Conservation (phyloP, 1,140 invertebrate species). For the Apocrypta bakeri region DNA sequence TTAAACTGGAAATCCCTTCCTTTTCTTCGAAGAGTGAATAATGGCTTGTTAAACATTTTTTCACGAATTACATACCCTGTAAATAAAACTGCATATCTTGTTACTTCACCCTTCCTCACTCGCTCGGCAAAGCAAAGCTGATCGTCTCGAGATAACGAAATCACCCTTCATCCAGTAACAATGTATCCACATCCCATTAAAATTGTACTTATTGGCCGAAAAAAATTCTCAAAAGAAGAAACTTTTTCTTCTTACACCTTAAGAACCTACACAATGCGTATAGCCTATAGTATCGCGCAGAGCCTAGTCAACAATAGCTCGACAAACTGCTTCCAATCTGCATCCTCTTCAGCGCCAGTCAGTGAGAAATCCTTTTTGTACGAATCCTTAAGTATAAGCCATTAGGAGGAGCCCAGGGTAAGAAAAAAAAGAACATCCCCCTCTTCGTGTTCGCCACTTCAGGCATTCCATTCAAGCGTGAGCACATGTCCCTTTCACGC, state of each 20-base stretch:
- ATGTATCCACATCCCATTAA: background rate
- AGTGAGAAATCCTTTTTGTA: conserved; percentile 17
- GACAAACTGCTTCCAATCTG: conserved; percentile 15
- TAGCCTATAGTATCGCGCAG: background rate
- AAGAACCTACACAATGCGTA: background rate
- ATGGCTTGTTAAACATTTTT: too few relatives aligned
- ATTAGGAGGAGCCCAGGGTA: background rate
- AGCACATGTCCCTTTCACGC: conserved; percentile 11
- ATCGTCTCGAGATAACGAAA: background rate
- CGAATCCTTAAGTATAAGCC: background rate
- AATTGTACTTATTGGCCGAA: background rate
- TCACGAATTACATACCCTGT: too few relatives aligned
- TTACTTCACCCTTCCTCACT: too few relatives aligned
- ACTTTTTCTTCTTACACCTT: background rate
- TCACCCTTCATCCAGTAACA: background rate
- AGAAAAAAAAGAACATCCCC: background rate
- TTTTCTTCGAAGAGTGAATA: too few relatives aligned
- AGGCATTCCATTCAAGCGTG: background rate
- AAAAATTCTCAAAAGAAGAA: background rate
- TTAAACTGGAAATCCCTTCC: too few relatives aligned
- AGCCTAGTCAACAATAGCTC: background rate
- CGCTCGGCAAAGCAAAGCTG: background rate
- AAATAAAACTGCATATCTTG: too few relatives aligned
- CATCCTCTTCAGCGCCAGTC: background rate
- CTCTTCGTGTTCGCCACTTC: background rate